A percentile compares a stretch with the other conserved stretches of the same genome.
Evolutionary conservation across 2,797 vertebrate genomes (phyloP).

Genomic region (Brachyalestes nurse): DNA sequence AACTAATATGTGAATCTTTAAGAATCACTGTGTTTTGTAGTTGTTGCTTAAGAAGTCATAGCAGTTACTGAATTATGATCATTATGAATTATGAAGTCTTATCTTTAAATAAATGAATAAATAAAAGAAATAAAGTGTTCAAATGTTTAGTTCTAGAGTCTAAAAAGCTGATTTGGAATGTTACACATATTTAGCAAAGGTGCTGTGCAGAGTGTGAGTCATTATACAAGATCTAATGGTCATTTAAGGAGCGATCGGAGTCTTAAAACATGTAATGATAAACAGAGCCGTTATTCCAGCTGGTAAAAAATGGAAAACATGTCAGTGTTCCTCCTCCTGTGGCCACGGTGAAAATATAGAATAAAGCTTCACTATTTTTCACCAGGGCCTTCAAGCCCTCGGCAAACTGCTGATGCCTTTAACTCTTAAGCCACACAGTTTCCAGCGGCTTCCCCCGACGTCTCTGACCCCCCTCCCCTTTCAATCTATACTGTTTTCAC

Average conservation of each 20-base stretch:
- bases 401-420: conserved; percentile 75
- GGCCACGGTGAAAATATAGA: conserved; percentile 75
- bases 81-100: no score
- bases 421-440: conserved; percentile 71
- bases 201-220: neutral
- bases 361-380: conserved; percentile 69
- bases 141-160: no score
- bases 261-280: neutral
- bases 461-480: conserved; percentile 65
- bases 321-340: conserved; percentile 34
- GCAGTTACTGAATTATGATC: no score
- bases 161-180: no score
- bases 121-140: no score
- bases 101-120: no score
- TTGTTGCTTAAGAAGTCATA: no score
- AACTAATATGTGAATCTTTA: no score
- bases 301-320: neutral
- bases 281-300: conserved; percentile 1
- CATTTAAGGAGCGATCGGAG: neutral
- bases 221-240: neutral
- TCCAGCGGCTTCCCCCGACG: conserved; percentile 55
- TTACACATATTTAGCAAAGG: neutral
- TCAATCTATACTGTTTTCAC: conserved; percentile 75
- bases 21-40: no score
- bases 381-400: conserved; percentile 59